phyloP scores from a whole-genome alignment of 1,140 invertebrate genomes.

The Scaptomyza pallida region DNA sequence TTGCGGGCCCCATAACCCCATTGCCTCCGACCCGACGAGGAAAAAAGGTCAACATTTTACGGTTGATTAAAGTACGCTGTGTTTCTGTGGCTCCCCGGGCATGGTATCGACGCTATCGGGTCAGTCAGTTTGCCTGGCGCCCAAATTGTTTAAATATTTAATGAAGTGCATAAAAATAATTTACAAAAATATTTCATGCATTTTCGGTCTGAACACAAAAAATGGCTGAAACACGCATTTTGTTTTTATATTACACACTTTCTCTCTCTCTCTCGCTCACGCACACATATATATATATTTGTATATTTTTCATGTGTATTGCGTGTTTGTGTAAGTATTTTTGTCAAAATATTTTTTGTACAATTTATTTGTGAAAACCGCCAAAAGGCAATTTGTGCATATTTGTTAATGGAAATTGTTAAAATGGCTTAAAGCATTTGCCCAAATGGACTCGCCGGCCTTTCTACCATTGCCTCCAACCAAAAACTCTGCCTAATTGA shows the following conservation, averaged over 20 bases:
- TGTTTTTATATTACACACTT: slow-evolving; percentile 27
- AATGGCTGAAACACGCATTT: slow-evolving; percentile 46
- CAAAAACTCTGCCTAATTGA: slow-evolving; percentile 62
- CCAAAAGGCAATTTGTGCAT: slow-evolving; percentile 80
- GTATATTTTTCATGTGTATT: slow-evolving; percentile 1
- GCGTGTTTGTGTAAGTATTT: slow-evolving; percentile 46
- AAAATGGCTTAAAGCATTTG: slow-evolving; percentile 77
- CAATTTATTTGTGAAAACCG: slow-evolving; percentile 79
- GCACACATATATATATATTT: not conserved
- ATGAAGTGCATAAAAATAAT: slow-evolving; percentile 83
- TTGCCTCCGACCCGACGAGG: not conserved
- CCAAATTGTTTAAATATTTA: slow-evolving; percentile 80
- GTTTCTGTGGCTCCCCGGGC: slow-evolving; percentile 12
- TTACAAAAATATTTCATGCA: slow-evolving; percentile 81
- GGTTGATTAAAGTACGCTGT: slow-evolving; percentile 79
- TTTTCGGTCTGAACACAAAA: slow-evolving; percentile 72
- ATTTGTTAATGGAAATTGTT: slow-evolving; percentile 83
- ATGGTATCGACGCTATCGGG: not conserved
- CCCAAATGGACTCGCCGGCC: slow-evolving; percentile 59
- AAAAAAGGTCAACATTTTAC: slow-evolving; percentile 81
- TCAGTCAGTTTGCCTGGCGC: slow-evolving; percentile 34
- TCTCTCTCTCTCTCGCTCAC: too few species aligned
- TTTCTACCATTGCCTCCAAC: slow-evolving; percentile 1
- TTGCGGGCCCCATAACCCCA: slow-evolving; percentile 43
- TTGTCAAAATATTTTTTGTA: slow-evolving; percentile 74